A percentile compares a stretch with the other conserved stretches of the same genome.
These are phyloP conservation scores for Metellina segmentata DNA, from an alignment of 2,888 invertebrate genomes.

Conservation along the genomic window DNA sequence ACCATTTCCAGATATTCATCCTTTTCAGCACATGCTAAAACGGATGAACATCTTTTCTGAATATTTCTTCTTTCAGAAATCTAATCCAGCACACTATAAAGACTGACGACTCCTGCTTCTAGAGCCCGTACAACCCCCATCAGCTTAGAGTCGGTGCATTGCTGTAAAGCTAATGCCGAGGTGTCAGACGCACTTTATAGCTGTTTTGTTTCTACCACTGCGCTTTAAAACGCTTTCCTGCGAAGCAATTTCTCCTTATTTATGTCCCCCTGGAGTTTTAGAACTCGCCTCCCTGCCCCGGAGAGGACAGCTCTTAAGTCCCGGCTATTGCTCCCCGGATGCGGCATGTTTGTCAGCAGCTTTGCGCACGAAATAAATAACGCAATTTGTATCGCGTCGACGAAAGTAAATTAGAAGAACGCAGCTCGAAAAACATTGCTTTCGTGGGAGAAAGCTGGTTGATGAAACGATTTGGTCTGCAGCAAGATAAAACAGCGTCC, in stretches of 20 bases:
- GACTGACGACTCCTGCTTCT: too few species aligned
- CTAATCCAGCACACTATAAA: too few species aligned
- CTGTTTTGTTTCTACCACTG: background rate
- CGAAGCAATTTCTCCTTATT: constrained; percentile 32
- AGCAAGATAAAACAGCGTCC: background rate
- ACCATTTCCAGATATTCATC: too few species aligned
- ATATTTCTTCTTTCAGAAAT: too few species aligned
- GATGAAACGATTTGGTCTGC: too few species aligned
- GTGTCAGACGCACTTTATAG: background rate
- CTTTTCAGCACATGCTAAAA: too few species aligned
- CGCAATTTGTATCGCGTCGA: background rate
- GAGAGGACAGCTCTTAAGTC: background rate
- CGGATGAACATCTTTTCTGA: too few species aligned
- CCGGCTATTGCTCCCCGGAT: background rate
- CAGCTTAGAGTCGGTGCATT: too few species aligned
- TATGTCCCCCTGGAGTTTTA: constrained; percentile 18
- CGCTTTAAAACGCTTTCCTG: background rate
- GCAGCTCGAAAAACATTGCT: background rate
- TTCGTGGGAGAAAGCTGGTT: too few species aligned
- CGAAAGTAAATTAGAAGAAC: background rate
- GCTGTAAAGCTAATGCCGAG: too few species aligned
- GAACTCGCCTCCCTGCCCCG: too few species aligned
- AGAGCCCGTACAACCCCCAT: too few species aligned
- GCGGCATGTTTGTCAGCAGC: background rate
- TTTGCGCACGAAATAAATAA: background rate